Percentiles rank a stretch among this genome's conserved stretches.
phyloP scores from a whole-genome alignment of 1,140 invertebrate species.

The Drepana arcuata region DNA sequence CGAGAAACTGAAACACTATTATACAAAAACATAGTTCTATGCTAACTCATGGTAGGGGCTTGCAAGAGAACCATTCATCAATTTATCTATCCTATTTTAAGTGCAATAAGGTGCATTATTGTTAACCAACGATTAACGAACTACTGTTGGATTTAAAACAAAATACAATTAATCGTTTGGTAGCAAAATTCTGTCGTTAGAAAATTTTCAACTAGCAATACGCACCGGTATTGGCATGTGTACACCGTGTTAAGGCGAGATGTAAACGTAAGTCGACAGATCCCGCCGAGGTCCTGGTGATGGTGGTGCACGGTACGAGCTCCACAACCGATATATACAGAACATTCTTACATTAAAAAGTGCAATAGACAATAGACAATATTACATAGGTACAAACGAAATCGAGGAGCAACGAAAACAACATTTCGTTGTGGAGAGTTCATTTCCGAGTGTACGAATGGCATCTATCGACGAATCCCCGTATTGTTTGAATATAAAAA shows the following conservation, averaged over 20 bases:
- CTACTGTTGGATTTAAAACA: slow-evolving; percentile 25
- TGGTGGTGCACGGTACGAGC: too few species aligned
- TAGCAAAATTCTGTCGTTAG: slow-evolving; percentile 11
- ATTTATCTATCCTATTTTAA: slow-evolving; percentile 27
- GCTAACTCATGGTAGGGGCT: slow-evolving; percentile 15
- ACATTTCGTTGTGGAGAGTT: slow-evolving; percentile 15
- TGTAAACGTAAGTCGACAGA: too few species aligned
- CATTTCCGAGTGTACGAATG: too few species aligned
- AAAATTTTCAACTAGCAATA: slow-evolving; percentile 4
- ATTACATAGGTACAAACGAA: too few species aligned
- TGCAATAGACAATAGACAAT: slow-evolving; percentile 19
- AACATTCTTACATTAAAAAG: slow-evolving; percentile 18
- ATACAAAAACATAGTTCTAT: slow-evolving; percentile 11
- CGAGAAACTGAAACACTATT: slow-evolving; percentile 12
- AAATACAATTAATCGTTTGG: slow-evolving; percentile 21
- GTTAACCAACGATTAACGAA: slow-evolving; percentile 28
- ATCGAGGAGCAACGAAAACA: too few species aligned
- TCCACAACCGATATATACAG: slow-evolving; percentile 24
- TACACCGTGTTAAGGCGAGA: too few species aligned
- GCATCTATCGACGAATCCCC: too few species aligned
- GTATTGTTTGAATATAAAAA: too few species aligned
- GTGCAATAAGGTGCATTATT: slow-evolving; percentile 34
- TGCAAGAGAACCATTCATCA: slow-evolving; percentile 8
- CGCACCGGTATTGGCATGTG: too few species aligned
- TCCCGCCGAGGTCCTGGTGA: too few species aligned